Evolutionary conservation across 2,888 invertebrate genomes (phyloP), one percentile per base, ranked within the genome.

Genomic region (Oegoconia quadripuncta): DNA sequence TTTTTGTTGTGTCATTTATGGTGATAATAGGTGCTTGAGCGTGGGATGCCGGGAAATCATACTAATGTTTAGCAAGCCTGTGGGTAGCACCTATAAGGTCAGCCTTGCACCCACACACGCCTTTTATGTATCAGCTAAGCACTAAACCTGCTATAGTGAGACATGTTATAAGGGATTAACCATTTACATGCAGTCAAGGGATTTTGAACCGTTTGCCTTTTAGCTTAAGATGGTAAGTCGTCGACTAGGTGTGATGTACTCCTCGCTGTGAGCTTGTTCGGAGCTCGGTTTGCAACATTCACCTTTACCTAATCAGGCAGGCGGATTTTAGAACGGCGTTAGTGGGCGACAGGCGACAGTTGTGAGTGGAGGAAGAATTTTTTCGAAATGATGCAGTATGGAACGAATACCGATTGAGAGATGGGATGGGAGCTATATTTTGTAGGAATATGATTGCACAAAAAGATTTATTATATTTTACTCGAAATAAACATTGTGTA

Each of bases 51-150:
- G 75, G 77, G 76, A 82, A 84, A 82, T 80, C 74, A 78, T 77
- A 74, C 74, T 70, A 81, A 82, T 78, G 74, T 73, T 71, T 72
- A 72, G 74, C 66, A 62, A 71, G 56, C 59, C 68, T 70, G 86
- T 87, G 83, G 86, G 81, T 66, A 71, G 86, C 69, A 66, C 76
- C 76, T 82, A 70, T 82, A 84, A 86, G 83, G 84, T 84, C 83
- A 86, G 72, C 86, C 86, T 86, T 86, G 87, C 86, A 81, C 87
- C 87, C 86, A 87, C 86, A 77, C 83, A 59, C 52, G 58, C 83
- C 83, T 72, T 86, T 69, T 82, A 81, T 59, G 75, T 74, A 74
- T 67, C 71, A 69, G 64, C 75, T 77, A 69, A 72, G 68, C 68
- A 63, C 70, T 68, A 70, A 67, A 66, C 58, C 60, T 50, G 51